A percentile compares a stretch with the other conserved stretches of the same genome.
Evolutionary conservation across 2,797 vertebrate genomes (phyloP).

Genomic region (Gephyroberyx darwinii): DNA sequence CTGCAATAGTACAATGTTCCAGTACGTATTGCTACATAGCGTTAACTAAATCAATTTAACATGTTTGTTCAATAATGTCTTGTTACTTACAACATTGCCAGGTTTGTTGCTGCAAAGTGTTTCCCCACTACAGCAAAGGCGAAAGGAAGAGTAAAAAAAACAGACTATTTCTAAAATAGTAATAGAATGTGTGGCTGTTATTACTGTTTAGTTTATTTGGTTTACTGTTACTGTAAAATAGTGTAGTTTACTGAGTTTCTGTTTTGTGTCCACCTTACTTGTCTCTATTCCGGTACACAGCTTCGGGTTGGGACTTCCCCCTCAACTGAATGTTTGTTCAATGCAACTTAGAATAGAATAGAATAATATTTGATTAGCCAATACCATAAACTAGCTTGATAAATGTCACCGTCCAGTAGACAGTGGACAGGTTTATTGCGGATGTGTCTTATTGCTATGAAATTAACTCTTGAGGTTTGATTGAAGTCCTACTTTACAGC

Average conservation of each 20-base stretch:
- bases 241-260: no score
- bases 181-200: background rate
- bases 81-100: no score
- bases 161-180: no score
- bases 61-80: no score
- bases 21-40: no score
- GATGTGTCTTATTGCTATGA: background rate
- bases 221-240: background rate
- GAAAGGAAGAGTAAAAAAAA: no score
- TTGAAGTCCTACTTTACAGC: background rate
- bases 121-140: no score
- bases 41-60: no score
- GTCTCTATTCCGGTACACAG: background rate
- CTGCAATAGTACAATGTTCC: no score
- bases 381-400: background rate
- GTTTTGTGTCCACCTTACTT: no score
- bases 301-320: background rate
- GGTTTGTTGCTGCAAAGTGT: no score
- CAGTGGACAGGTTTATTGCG: background rate
- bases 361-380: background rate
- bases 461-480: slow-evolving; percentile 3
- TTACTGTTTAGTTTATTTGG: background rate
- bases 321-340: background rate
- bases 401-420: background rate
- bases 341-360: background rate